Base-by-base conservation (phyloP, 2,797 vertebrate genomes). In the Sebastes baramenuke region DNA sequence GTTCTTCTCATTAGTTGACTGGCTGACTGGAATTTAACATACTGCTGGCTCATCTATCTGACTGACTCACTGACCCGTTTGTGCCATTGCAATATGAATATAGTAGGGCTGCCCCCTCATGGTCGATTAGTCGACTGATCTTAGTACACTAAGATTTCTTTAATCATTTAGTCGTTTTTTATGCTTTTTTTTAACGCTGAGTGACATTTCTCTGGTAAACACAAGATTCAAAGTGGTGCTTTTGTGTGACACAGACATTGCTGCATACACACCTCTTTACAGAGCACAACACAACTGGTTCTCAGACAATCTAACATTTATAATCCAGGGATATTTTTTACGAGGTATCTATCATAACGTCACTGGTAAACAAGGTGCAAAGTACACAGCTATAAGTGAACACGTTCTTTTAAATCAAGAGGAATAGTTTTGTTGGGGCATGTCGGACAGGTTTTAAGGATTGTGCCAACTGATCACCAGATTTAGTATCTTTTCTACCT, bases 21-120 rank as follows among this genome's bases (percentile, higher is more conserved):
- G 46, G 52, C 67, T 20, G 34, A 46, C 67, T 67, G 81, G 76
- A 60, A 89, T 83, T 88, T 70, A 78, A 65, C 81, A 77, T 12
- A 1, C 52, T 27, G 66, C 77, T 79, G 81, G 25, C 52, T 67
- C 22, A 2, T 66, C 52, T 67, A 42, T 59, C 27, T 58, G 46
- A 76, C 30, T 87, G 81, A 88, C 70, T 83, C 73, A 69, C 60
- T 72, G 70, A 86, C 70, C 84, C 49, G 3, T 49, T 58, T 10
- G 18, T 75, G 66, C 70, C 60, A 22, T 16, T 24, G 24, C 36
- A 6, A 32, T 8, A n/a, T 59, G 11, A 71, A 22, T 54, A 0
- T 54, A 54, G 20, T n/a, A n/a, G 49, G 20, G 49, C 20, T 49
- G 46, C 46, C 46, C 46, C 46, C 46, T 49, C 46, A 49, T 49